Conservation (phyloP, 2,797 vertebrate species). For the Loris lydekkerianus region DNA sequence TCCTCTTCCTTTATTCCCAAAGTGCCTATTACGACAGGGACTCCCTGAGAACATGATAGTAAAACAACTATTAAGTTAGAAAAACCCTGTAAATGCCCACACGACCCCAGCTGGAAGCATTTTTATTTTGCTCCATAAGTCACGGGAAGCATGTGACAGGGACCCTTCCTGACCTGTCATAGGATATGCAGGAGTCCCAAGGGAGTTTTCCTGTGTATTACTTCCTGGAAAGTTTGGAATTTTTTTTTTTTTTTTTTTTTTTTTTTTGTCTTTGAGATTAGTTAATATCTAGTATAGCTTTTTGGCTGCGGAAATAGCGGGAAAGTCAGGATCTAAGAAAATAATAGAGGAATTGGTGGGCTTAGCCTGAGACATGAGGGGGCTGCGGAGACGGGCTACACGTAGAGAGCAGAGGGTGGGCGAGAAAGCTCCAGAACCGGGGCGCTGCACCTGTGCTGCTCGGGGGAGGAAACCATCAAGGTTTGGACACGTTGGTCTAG, state of each 20-base stretch:
- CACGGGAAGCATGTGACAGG: constrained; percentile 5
- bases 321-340: not conserved
- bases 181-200: not conserved
- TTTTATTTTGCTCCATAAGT: constrained; percentile 67
- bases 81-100: constrained; percentile 56
- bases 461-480: not conserved
- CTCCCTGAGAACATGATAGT: constrained; percentile 50
- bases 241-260: not conserved
- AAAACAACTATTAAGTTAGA: constrained; percentile 63
- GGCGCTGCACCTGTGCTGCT: too few species aligned
- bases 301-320: not conserved
- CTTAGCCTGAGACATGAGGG: not conserved
- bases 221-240: not conserved
- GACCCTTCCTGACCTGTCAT: not conserved
- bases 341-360: not conserved
- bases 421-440: not conserved
- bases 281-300: not conserved
- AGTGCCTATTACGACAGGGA: not conserved
- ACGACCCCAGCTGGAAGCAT: constrained; percentile 45
- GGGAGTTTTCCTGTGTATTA: constrained; percentile 5
- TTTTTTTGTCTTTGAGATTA: not conserved
- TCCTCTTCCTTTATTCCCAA: constrained; percentile 64
- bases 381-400: too few species aligned
- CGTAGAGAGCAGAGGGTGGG: not conserved
- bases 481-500: constrained; percentile 33